A percentile compares a stretch with the other conserved stretches of the same genome.
Evolutionary conservation across 2,797 vertebrate genomes (phyloP).

Genomic region (Cheirogaleus major): DNA sequence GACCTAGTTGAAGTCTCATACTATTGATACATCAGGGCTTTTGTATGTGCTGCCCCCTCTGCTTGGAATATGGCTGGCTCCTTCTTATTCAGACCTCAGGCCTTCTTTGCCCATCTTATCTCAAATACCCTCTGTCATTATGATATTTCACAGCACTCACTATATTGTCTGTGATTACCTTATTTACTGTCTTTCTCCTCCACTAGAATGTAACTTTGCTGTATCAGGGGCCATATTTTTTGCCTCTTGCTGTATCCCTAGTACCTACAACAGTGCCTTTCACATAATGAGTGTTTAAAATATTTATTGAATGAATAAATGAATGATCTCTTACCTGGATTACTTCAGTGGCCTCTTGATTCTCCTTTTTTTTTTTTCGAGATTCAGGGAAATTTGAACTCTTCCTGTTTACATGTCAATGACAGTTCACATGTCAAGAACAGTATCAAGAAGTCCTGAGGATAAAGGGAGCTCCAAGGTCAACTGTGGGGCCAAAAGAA

Average conservation of each 20-base stretch:
- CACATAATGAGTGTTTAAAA: background rate
- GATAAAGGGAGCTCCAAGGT: background rate
- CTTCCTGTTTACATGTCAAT: background rate
- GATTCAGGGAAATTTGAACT: background rate
- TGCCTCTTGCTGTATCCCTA: background rate
- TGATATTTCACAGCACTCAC: background rate
- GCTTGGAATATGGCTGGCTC: background rate
- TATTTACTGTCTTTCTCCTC: background rate
- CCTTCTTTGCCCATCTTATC: background rate
- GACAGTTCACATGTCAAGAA: background rate
- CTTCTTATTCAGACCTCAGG: background rate
- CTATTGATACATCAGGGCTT: background rate
- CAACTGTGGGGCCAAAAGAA: background rate
- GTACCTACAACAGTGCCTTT: conserved; percentile 24
- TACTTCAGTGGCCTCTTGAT: background rate
- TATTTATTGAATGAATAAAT: conserved; percentile 15
- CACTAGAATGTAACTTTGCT: background rate
- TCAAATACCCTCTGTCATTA: background rate
- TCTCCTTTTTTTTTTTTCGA: background rate
- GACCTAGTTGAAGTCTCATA: background rate
- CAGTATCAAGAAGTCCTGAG: background rate
- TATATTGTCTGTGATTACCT: background rate
- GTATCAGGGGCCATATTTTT: background rate
- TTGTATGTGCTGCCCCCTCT: background rate
- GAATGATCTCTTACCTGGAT: background rate